Percentiles rank a stretch among this genome's conserved stretches.
These are phyloP conservation scores for Xylocopa sonorina DNA, from an alignment of 1,140 invertebrate species.

Conservation along the genomic window DNA sequence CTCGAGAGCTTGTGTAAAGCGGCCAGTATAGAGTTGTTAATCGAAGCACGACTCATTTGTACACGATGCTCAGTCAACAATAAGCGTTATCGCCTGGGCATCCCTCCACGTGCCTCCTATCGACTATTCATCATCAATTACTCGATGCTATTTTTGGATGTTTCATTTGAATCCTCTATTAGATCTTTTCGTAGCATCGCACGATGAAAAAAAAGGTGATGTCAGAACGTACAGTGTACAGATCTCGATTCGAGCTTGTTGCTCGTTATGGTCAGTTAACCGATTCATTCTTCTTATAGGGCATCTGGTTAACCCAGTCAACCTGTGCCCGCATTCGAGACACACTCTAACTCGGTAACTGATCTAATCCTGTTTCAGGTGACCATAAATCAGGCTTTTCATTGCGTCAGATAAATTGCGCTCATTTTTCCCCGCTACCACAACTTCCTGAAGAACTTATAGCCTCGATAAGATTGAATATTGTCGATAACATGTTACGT, in stretches of 20 bases:
- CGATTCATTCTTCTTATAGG: not conserved
- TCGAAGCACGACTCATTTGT: not conserved
- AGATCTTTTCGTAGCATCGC: not conserved
- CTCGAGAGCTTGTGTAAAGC: not conserved
- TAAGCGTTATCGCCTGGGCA: not conserved
- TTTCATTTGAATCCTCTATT: not conserved
- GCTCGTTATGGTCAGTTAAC: not conserved
- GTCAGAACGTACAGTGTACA: not conserved
- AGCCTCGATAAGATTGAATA: not conserved
- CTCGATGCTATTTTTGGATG: not conserved
- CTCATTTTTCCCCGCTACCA: not conserved
- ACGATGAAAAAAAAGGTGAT: not conserved
- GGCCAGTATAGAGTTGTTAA: not conserved
- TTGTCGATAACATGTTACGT: not conserved
- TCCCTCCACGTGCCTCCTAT: not conserved
- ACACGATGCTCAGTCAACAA: not conserved
- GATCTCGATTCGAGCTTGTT: not conserved
- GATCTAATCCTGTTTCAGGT: constrained; percentile 8
- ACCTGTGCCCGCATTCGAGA: not conserved
- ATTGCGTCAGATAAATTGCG: not conserved
- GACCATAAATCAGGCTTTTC: not conserved
- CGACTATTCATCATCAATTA: not conserved
- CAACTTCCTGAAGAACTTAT: not conserved
- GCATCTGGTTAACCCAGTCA: not conserved
- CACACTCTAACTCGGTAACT: not conserved